Evolutionary conservation across 2,888 invertebrate species (phyloP).

Genomic region (Leptinotarsa rubiginosa): DNA sequence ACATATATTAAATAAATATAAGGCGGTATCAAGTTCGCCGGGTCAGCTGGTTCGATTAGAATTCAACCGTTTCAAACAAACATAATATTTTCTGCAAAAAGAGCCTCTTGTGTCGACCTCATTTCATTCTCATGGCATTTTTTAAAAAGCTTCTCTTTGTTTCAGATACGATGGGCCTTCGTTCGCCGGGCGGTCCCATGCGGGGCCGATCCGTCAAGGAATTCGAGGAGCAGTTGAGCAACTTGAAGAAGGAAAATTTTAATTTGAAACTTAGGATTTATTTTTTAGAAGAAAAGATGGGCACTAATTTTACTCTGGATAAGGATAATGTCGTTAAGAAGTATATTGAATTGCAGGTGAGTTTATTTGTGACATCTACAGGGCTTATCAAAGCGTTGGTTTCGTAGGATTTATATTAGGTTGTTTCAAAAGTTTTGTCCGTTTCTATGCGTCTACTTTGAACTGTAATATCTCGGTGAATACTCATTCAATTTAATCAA

Average conservation of each 20-base stretch:
- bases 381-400: not conserved
- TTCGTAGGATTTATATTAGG: no score
- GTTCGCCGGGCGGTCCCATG: slow-evolving; percentile 58
- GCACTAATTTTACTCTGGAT: slow-evolving; percentile 73
- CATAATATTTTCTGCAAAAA: no score
- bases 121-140: not conserved
- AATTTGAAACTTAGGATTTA: slow-evolving; percentile 91
- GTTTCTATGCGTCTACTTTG: no score
- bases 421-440: no score
- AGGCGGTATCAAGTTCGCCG: no score
- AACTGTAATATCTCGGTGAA: no score
- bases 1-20: no score
- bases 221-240: slow-evolving; percentile 86
- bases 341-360: slow-evolving; percentile 75
- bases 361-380: slow-evolving; percentile 24
- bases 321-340: slow-evolving; percentile 77
- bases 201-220: slow-evolving; percentile 83
- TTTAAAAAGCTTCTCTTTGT: slow-evolving; percentile 33
- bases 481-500: no score
- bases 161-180: slow-evolving; percentile 58
- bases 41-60: no score
- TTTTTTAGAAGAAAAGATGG: slow-evolving; percentile 87
- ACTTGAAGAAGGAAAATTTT: slow-evolving; percentile 91
- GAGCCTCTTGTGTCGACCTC: no score
- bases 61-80: no score